A percentile compares a stretch with the other conserved stretches of the same genome.
Conservation (phyloP, 2,113 vertebrate species). For the Callipepla californica region DNA sequence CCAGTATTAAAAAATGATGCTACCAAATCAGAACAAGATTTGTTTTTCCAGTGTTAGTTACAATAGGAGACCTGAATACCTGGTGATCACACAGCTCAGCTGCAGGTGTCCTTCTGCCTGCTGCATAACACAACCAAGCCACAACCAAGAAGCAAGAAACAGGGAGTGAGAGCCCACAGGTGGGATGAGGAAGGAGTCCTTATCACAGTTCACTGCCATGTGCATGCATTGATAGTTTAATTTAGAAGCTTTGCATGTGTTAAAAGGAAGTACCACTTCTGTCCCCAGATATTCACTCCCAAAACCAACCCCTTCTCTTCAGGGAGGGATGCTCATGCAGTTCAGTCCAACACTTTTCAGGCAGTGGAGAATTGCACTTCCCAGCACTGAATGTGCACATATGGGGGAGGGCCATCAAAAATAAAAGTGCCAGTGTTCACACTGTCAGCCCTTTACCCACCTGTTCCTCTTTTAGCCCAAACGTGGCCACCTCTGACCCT, state of each 20-base stretch:
- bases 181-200: background rate
- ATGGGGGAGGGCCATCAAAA: background rate
- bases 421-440: conserved; percentile 63
- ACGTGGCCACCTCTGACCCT: conserved; percentile 67
- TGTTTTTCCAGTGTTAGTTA: background rate
- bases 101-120: background rate
- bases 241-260: background rate
- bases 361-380: background rate
- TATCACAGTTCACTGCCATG: fast-evolving
- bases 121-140: background rate
- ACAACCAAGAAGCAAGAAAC: fast-evolving
- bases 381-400: fast-evolving
- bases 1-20: background rate
- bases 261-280: background rate
- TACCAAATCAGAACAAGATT: background rate
- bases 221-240: fast-evolving
- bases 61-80: background rate
- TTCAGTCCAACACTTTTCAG: background rate
- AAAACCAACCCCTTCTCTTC: fast-evolving
- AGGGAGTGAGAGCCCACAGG: background rate
- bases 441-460: conserved; percentile 43
- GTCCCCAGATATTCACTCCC: background rate
- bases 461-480: conserved; percentile 69
- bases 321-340: background rate
- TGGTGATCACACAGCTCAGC: background rate